Percentiles rank a stretch among this genome's conserved stretches.
These are phyloP conservation scores for Cladorhizidae sp. DNA, from an alignment of 37 sponge, comb jelly and placozoan genomes.

Conservation along the genomic window DNA sequence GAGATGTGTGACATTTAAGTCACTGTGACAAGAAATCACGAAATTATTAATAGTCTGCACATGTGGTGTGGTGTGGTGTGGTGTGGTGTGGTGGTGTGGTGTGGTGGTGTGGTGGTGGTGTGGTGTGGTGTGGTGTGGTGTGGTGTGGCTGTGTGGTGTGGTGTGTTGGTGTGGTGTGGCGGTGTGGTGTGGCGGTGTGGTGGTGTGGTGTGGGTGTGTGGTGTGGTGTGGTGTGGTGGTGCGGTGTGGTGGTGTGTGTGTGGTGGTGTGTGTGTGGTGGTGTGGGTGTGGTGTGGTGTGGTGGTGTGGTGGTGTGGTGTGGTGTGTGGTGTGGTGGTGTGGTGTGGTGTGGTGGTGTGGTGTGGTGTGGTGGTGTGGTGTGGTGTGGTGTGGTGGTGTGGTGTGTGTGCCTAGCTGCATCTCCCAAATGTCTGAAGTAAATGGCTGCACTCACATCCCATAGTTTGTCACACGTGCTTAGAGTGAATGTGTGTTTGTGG, in stretches of 20 bases:
- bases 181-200: neutral
- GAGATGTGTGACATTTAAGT: too few relatives aligned
- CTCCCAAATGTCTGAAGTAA: too few relatives aligned
- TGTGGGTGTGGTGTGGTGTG: constrained; percentile 5
- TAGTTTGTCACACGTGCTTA: too few relatives aligned
- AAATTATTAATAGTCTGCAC: too few relatives aligned
- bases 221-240: neutral
- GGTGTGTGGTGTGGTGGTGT: neutral
- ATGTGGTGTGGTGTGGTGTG: too few relatives aligned
- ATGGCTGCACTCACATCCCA: too few relatives aligned
- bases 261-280: constrained; percentile 38
- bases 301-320: neutral
- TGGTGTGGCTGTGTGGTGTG: too few relatives aligned
- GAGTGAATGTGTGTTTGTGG: too few relatives aligned
- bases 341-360: neutral
- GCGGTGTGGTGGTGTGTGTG: neutral
- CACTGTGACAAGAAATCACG: too few relatives aligned
- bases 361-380: neutral
- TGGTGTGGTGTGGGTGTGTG: neutral
- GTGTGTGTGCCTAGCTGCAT: neutral
- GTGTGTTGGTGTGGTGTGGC: neutral
- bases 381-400: neutral
- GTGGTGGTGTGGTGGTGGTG: too few relatives aligned
- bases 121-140: too few relatives aligned
- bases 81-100: too few relatives aligned